phyloP scores from a whole-genome alignment of 2,888 invertebrate genomes.

The Deroplatys truncata region DNA sequence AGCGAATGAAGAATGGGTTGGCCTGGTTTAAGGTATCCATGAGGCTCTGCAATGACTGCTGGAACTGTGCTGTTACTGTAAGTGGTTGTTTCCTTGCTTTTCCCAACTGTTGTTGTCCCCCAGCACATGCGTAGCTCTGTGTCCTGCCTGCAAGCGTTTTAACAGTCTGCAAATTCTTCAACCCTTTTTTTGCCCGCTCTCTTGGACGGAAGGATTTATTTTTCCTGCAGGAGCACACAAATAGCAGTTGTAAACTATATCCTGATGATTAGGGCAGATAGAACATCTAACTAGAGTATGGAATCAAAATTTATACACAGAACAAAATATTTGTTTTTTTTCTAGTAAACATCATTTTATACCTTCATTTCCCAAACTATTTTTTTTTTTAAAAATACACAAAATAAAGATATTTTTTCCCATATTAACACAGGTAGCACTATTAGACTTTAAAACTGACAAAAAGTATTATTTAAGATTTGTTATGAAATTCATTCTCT shows the following conservation, averaged over 20 bases:
- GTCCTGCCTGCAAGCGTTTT: slow-evolving; percentile 83
- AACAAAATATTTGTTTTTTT: background rate
- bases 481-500: background rate
- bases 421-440: no score
- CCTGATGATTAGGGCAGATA: background rate
- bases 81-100: slow-evolving; percentile 77
- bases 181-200: slow-evolving; percentile 77
- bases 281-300: background rate
- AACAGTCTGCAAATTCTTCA: slow-evolving; percentile 87
- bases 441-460: no score
- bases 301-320: background rate
- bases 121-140: slow-evolving; percentile 54
- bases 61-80: slow-evolving; percentile 93
- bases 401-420: no score
- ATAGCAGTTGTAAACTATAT: background rate
- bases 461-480: no score
- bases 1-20: slow-evolving; percentile 81
- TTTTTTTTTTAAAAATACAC: no score
- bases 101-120: slow-evolving; percentile 33
- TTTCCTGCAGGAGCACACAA: slow-evolving; percentile 61
- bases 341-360: no score
- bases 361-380: no score
- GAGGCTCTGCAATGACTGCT: slow-evolving; percentile 83
- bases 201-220: slow-evolving; percentile 89
- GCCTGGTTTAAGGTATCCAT: slow-evolving; percentile 93